Base-by-base conservation (phyloP, 1,140 invertebrate genomes). In the Calliopsis andreniformis region DNA sequence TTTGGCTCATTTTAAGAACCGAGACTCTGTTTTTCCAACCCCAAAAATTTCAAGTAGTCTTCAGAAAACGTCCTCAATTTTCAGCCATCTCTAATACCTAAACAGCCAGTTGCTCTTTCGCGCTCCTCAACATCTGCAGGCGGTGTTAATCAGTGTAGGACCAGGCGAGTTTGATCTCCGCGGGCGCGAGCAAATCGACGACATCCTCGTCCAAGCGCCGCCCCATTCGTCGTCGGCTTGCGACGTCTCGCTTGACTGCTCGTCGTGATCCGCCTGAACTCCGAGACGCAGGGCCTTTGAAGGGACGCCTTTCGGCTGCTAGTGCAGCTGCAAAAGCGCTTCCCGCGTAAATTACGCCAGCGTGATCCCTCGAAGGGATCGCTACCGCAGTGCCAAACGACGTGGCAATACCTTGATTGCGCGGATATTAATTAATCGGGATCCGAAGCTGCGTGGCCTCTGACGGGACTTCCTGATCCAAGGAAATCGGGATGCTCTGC, bases 351-450 rank as follows among this genome's bases (percentile, higher is more conserved):
- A 71, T 77, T 62, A 63, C 51, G 63, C 51, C 32, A n/a, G 42
- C 16, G 20, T 39, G 51, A 64, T 73, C 53, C 76, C 76, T 78
- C 69, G 69, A 45, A 78, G 76, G 59, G 69, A 78, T 66, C 69
- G 69, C 49, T 43, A 10, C 32, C 45, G 42, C 32, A 14, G 67
- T 51, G 32, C 64, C 35, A 51, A 78, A 18, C 35, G 53, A 71
- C 39, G 70, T 59, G 67, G 59, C 77, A 75, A 79, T 75, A 75
- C 62, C 77, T 64, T 75, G 77, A 79, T 79, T 75, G 77, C 77
- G 49, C 55, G 71, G 71, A 79, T 79, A 79, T 75, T 79, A 79
- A 75, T 79, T 75, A 79, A 75, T 61, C 51, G 55, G 18, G 61
- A 55, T 35, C 42, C 32, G 14, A 10, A 10, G 35, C 32, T 42